Base-by-base conservation (phyloP, 64 coral and sea anemone genomes). In the Anthopleura sola region DNA sequence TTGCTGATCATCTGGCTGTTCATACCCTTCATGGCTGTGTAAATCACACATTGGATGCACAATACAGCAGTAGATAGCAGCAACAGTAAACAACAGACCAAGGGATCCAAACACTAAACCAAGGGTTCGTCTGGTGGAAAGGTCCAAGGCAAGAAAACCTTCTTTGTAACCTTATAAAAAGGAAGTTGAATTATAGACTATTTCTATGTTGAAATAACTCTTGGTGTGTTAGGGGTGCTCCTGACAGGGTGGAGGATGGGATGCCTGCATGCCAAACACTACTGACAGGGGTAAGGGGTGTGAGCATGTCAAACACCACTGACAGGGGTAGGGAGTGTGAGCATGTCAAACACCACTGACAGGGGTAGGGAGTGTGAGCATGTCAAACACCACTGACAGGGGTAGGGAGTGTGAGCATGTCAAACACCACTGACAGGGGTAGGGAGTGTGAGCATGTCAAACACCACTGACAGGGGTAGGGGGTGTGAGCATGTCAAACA, bases 41-140 rank as follows among this genome's bases (percentile, higher is more conserved):
- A 8, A 31, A 29, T 32, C 55, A 60, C 48, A 83, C 0, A 28
- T 19, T 34, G 50, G 82, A 60, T 83, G 29, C 0, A 49, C 82
- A 29, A 49, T 18, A 83, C 28, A 83, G 82, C 82, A 83, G 82
- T 53, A 83, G 28, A 83, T 56, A 21, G 82, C 48, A 53, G 19
- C 11, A 37, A 83, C 29, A 13, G 82, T 83, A 28, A 56, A 53
- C 54, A 83, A 19, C 10, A 83, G 50, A 5, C 24, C 82, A 36
- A 60, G 32, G 8, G 54, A 11, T 6, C 82, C 82, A 21, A 55
- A 26, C 29, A 55, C 29, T 60, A 83, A 21, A 6, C 82, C 82
- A 53, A 83, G 82, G 82, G 29, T 26, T 56, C 50, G 54, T 53
- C 82, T 32, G 14, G n/a, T 36, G 9, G 46, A 29, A 34, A 56